These are phyloP conservation scores for Drosophila sp. DNA, from an alignment of 1,140 invertebrate species.

Conservation along the genomic window DNA sequence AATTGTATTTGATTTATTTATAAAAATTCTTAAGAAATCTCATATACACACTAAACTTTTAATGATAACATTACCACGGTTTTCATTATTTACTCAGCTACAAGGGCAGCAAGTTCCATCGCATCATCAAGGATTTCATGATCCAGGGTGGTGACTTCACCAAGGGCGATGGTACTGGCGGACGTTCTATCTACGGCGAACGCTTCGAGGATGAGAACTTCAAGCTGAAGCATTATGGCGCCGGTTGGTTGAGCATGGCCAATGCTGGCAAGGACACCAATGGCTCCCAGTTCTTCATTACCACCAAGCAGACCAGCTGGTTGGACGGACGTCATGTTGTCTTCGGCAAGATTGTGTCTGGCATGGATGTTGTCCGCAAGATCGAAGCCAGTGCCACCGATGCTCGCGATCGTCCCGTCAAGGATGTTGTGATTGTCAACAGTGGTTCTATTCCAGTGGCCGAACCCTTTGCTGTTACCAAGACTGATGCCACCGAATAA, in stretches of 20 bases:
- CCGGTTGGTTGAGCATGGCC: slow-evolving; percentile 98
- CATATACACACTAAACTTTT: too few species aligned
- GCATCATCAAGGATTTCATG: slow-evolving; percentile 98
- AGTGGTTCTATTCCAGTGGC: slow-evolving; percentile 88
- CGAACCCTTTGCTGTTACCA: slow-evolving; percentile 92
- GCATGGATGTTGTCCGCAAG: slow-evolving; percentile 91
- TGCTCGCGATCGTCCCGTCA: slow-evolving; percentile 90
- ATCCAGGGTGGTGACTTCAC: slow-evolving; percentile 98
- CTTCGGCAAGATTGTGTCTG: slow-evolving; percentile 92
- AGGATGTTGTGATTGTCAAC: slow-evolving; percentile 92
- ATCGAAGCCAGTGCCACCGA: slow-evolving; percentile 92
- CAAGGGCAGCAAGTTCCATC: slow-evolving; percentile 95
- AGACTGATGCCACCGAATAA: slow-evolving; percentile 91
- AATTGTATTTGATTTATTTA: too few species aligned
- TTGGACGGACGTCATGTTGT: slow-evolving; percentile 98
- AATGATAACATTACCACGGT: too few species aligned
- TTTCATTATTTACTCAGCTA: slow-evolving; percentile 84
- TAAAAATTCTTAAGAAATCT: too few species aligned
- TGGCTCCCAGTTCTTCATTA: slow-evolving; percentile 99
- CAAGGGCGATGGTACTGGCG: slow-evolving; percentile 96
- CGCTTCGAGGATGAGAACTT: slow-evolving; percentile 98
- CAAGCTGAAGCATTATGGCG: slow-evolving; percentile 98
- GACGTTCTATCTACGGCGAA: slow-evolving; percentile 96
- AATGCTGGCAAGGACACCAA: slow-evolving; percentile 98
- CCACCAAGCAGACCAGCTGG: slow-evolving; percentile 96